Base-by-base conservation (phyloP, 2,888 invertebrate genomes). In the Diachrysia chrysitis region DNA sequence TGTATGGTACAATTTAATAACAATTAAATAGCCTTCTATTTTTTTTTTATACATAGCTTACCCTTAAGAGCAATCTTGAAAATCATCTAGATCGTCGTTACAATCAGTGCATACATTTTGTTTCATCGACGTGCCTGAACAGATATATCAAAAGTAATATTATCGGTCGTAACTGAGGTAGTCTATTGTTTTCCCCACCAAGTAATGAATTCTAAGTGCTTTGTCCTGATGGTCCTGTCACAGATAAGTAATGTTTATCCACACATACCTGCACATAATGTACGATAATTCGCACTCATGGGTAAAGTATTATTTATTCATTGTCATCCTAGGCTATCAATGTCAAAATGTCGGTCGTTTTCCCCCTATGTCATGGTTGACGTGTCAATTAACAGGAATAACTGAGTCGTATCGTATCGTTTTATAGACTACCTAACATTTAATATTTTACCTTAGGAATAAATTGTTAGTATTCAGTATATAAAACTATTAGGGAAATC, bases 161-260 rank as follows among this genome's bases (percentile, higher is more conserved):
- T 88, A 89, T 92, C 89, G 83, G 84, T 84, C 80, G 79, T 55
- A 75, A 76, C 71, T 69, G 71, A 81, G 79, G 84, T 83, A 81
- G 79, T 81, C 85, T 86, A 90, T 90, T 91, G 90, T 92, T 90
- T 88, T 87, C 79, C 81, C 76, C 81, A 83, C 76, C 84, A 87
- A 81, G 79, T 85, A 87, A 89, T 88, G 86, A 83, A 90, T 88
- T 87, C 82, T 82, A 85, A 88, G 89, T 89, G 88, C 90, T 90
- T 89, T 90, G 87, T 91, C 89, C 90, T 86, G 81, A 77, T 76
- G 69, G 84, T 85, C 85, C 87, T 83, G 80, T 79, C 78, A 73
- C 76, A 81, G 85, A 88, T 87, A 89, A 87, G 74, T 73, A 74
- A 79, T 75, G 76, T 67, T 80, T 78, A 81, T 83, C 81, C 73